These are phyloP conservation scores for Jaculus jaculus DNA, from an alignment of 2,113 vertebrate genomes.

Conservation along the genomic window DNA sequence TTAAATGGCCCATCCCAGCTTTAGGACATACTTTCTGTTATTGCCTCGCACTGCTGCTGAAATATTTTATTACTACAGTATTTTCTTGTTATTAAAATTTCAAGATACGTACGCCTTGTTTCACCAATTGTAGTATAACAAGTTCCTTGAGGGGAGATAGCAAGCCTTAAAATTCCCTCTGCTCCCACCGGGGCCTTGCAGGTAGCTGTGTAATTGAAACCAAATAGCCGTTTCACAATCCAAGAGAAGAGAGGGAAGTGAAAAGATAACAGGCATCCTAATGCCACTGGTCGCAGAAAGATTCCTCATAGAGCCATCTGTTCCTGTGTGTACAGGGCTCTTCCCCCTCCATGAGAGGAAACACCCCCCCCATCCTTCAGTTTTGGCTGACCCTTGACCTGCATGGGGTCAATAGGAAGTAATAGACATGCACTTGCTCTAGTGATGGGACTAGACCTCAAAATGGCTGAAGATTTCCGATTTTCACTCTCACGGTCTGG, in stretches of 20 bases:
- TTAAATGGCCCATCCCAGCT: not conserved
- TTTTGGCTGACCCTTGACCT: not conserved
- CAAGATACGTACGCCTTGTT: conserved; percentile 36
- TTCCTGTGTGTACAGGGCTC: not conserved
- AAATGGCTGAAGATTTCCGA: not conserved
- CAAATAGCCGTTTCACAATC: not conserved
- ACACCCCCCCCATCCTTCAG: not conserved
- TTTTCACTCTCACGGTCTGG: not conserved
- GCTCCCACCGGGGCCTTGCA: not conserved
- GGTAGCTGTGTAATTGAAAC: conserved; percentile 14
- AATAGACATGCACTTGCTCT: not conserved
- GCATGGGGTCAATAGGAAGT: not conserved
- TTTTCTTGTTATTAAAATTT: conserved; percentile 63
- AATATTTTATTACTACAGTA: conserved; percentile 56
- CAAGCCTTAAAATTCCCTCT: conserved; percentile 30
- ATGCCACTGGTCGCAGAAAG: not conserved
- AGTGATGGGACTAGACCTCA: not conserved
- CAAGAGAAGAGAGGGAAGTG: not conserved
- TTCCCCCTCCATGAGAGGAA: not conserved
- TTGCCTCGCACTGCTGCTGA: conserved; percentile 37
- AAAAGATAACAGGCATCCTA: not conserved
- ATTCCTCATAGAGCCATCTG: not conserved
- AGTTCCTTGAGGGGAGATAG: conserved; percentile 41
- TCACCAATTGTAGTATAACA: conserved; percentile 49
- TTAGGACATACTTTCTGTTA: conserved; percentile 32